phyloP scores from a whole-genome alignment of 1,140 invertebrate genomes.

The Mercenaria mercenaria region DNA sequence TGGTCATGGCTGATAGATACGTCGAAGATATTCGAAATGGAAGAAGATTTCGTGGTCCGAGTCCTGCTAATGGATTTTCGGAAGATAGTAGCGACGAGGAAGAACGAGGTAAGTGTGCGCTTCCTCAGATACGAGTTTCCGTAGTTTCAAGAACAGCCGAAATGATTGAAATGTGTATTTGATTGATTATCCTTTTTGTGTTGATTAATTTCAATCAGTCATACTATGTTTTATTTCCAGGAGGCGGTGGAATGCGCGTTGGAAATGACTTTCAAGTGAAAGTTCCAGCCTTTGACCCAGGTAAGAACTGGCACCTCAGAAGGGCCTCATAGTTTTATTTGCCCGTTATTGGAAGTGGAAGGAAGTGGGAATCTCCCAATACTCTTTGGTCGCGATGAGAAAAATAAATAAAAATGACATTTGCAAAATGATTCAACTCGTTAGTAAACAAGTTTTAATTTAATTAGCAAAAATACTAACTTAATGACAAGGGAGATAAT shows the following conservation, averaged over 20 bases:
- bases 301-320: slow-evolving; percentile 84
- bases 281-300: slow-evolving; percentile 91
- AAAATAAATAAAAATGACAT: too few relatives aligned
- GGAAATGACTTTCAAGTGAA: slow-evolving; percentile 97
- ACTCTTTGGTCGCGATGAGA: too few relatives aligned
- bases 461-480: too few relatives aligned
- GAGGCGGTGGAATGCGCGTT: slow-evolving; percentile 96
- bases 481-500: too few relatives aligned
- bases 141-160: background rate
- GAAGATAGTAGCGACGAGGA: slow-evolving; percentile 87
- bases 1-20: slow-evolving; percentile 95
- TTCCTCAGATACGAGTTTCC: background rate
- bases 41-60: slow-evolving; percentile 94
- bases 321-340: too few relatives aligned
- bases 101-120: slow-evolving; percentile 58
- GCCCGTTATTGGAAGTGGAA: too few relatives aligned
- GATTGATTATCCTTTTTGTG: background rate
- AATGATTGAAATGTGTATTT: too few relatives aligned
- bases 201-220: background rate
- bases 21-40: slow-evolving; percentile 93
- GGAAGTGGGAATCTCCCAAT: too few relatives aligned
- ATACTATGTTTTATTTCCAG: slow-evolving; percentile 85
- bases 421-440: too few relatives aligned
- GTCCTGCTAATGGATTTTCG: slow-evolving; percentile 92
- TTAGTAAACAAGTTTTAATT: too few relatives aligned